Evolutionary conservation across 1,140 invertebrate genomes (phyloP), one percentile per base, ranked within the genome.

Genomic region (Gryllus bimaculatus): DNA sequence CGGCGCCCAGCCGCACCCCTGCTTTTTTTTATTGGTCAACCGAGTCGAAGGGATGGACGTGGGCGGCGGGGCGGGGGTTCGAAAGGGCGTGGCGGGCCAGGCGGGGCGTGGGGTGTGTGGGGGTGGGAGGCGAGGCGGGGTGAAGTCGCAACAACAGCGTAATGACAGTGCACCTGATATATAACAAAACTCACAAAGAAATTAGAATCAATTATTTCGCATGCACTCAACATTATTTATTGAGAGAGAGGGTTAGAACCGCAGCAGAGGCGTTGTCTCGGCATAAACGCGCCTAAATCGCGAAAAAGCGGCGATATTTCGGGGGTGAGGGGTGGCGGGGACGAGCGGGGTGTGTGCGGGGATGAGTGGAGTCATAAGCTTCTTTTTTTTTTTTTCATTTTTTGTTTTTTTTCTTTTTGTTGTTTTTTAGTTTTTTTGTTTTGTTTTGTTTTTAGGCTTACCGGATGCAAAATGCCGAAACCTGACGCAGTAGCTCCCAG

Each of bases 131-230:
- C 5, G 47, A 4, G 74, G 1, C 47, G 26, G 18, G 20, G 76
- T 26, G 7, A 10, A 18, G 5, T 6, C 47, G 6, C 76, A 10
- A 3, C 18, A 18, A 10, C 18, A 18, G 54, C 54, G 54, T 66
- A 66, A 66, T 66, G 54, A n/a, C 54, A 66, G 7, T 66, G 47
- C 39, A 76, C 76, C 13, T 18, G 39, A 48, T 47, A 8, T 47
- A 26, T 74, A 73, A 78, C 78, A 78, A 73, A 78, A 79, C 74
- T 76, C 48, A 77, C n/a, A n/a, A n/a, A n/a, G n/a, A 79, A 79
- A 79, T 77, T 77, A 75, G 54, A n/a, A 79, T 79, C 79, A 79
- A 79, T 79, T 79, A 79, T 79, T 79, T 79, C 79, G 48, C 79
- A 76, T 77, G 79, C 79, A 79, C 79, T 79, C 79, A 77, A 77